A percentile compares a stretch with the other conserved stretches of the same genome.
Conservation (phyloP, 2,888 invertebrate genomes). For the Acanthosepion pharaonis region DNA sequence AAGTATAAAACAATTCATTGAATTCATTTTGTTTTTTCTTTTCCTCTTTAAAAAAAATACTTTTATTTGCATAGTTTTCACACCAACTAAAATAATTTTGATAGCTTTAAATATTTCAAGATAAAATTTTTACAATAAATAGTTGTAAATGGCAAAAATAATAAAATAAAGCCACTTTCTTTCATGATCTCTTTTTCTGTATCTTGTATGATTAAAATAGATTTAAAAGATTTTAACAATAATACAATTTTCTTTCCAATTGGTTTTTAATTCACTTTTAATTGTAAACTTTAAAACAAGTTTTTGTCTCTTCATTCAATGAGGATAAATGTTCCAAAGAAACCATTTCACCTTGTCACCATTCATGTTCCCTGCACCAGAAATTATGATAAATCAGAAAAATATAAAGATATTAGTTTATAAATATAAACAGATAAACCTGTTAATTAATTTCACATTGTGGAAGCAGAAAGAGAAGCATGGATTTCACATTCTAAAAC, state of each 20-base stretch:
- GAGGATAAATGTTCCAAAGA: not conserved
- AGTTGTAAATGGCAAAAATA: not conserved
- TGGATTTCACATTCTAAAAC: not conserved
- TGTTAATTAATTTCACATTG: not conserved
- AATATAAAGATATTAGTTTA: not conserved
- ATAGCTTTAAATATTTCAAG: not conserved
- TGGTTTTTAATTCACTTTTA: not conserved
- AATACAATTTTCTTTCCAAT: not conserved
- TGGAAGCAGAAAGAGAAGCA: not conserved
- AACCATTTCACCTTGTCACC: not conserved
- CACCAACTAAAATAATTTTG: not conserved
- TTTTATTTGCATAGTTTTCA: not conserved
- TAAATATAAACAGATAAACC: not conserved
- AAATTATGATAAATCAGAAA: slow-evolving; percentile 5
- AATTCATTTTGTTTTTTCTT: too few species aligned
- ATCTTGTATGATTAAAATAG: not conserved
- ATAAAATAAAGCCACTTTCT: not conserved
- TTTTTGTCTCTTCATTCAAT: not conserved
- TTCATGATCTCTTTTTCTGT: not conserved
- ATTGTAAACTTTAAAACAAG: too few species aligned
- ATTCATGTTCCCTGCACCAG: not conserved
- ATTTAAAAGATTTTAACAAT: not conserved
- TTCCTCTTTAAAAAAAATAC: too few species aligned
- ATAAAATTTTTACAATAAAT: not conserved
- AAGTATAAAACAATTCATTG: too few species aligned